These are phyloP conservation scores for Bathynomus jamesi DNA, from an alignment of 1,140 invertebrate genomes.

Conservation along the genomic window DNA sequence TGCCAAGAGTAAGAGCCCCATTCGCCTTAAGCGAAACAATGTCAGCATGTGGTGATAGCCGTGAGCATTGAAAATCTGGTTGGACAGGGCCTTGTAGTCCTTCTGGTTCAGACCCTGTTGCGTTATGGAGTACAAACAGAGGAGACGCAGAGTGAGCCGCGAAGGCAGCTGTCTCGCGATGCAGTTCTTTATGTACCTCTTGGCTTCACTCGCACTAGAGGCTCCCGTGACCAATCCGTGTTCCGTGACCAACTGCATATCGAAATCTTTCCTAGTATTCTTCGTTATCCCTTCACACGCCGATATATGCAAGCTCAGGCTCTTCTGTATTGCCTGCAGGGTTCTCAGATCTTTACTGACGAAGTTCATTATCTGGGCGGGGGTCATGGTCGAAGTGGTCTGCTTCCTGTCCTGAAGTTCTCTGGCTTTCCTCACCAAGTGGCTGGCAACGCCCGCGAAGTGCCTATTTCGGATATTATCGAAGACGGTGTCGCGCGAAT, in stretches of 20 bases:
- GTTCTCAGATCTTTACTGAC: slow-evolving; percentile 6
- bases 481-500: slow-evolving; percentile 4
- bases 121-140: slow-evolving; percentile 11
- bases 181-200: slow-evolving; percentile 12
- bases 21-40: slow-evolving; percentile 1
- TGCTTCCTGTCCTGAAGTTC: slow-evolving; percentile 12
- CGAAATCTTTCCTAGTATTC: slow-evolving; percentile 7
- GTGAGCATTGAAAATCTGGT: slow-evolving; percentile 5
- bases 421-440: slow-evolving; percentile 4
- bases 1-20: neutral
- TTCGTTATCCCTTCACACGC: slow-evolving; percentile 15
- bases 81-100: slow-evolving; percentile 8
- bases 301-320: slow-evolving; percentile 8
- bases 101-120: slow-evolving; percentile 7
- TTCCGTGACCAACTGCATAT: slow-evolving; percentile 12
- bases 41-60: slow-evolving; percentile 8
- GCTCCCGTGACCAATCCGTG: slow-evolving; percentile 13
- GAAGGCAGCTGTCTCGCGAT: slow-evolving; percentile 14
- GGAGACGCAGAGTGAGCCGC: neutral
- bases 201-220: slow-evolving; percentile 5
- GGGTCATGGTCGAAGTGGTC: slow-evolving; percentile 1
- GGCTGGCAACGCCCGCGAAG: slow-evolving; percentile 7
- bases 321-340: slow-evolving; percentile 13
- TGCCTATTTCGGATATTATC: slow-evolving; percentile 13
- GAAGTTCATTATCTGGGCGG: slow-evolving; percentile 12